Evolutionary conservation across 2,797 vertebrate species (phyloP).

Genomic region (Columba guinea): DNA sequence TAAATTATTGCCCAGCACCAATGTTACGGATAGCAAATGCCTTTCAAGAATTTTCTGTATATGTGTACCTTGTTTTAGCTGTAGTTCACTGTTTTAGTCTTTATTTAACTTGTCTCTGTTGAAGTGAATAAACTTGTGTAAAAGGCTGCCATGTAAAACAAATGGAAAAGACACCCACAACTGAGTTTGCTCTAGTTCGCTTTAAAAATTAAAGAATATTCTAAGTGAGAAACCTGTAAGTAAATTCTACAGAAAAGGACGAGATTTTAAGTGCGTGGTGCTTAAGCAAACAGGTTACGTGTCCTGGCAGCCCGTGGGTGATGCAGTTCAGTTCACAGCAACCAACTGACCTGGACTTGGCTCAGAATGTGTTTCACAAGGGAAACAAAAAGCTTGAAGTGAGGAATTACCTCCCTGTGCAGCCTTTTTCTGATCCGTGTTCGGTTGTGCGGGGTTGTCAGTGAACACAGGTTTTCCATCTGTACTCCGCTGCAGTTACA

Average conservation of each 20-base stretch:
- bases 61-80: neutral
- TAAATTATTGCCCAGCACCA: fast-evolving
- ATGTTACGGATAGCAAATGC: neutral
- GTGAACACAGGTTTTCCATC: neutral
- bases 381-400: neutral
- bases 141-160: neutral
- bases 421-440: neutral
- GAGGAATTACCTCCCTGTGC: neutral
- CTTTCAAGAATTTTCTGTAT: neutral
- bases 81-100: neutral
- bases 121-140: neutral
- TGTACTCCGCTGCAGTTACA: constrained; percentile 82
- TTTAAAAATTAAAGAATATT: neutral
- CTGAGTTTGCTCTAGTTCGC: neutral
- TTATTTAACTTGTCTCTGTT: neutral
- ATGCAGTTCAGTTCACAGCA: neutral
- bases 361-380: neutral
- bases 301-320: neutral
- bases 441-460: neutral
- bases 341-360: no score
- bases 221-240: neutral
- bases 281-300: fast-evolving
- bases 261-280: fast-evolving
- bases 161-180: neutral
- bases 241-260: neutral